These are phyloP conservation scores for Craniophora ligustri DNA, from an alignment of 2,888 invertebrate species.

Conservation along the genomic window DNA sequence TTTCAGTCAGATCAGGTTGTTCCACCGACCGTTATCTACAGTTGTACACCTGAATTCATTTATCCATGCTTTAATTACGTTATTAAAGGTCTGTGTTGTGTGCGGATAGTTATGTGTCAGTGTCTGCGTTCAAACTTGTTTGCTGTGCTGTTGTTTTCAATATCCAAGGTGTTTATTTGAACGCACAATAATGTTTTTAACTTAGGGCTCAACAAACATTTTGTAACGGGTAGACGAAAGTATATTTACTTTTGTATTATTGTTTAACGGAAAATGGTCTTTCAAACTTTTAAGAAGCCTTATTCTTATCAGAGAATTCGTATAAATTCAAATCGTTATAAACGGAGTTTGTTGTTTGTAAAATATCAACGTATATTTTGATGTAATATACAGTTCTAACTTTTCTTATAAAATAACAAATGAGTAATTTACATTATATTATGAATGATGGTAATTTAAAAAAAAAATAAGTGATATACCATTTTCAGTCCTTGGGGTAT, in stretches of 20 bases:
- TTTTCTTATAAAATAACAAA: no score
- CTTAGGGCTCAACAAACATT: conserved; percentile 18
- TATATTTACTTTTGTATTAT: conserved; percentile 16
- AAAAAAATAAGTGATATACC: background rate
- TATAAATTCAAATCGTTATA: no score
- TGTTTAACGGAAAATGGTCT: no score
- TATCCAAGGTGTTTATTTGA: conserved; percentile 12
- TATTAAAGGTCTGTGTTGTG: conserved; percentile 14
- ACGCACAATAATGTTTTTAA: conserved; percentile 20
- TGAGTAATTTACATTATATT: no score
- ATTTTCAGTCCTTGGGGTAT: background rate
- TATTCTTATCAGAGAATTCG: no score
- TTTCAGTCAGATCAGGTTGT: conserved; percentile 61
- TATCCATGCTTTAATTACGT: conserved; percentile 10
- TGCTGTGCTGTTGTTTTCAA: conserved; percentile 25
- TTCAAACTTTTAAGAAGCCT: no score
- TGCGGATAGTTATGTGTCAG: conserved; percentile 21
- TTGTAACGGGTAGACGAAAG: conserved; percentile 32
- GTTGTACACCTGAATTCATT: conserved; percentile 15
- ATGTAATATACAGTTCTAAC: no score
- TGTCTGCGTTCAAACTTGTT: conserved; percentile 19
- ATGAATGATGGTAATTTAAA: no score
- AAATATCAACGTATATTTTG: no score
- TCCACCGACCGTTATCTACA: conserved; percentile 26
- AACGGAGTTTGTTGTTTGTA: no score